These are phyloP conservation scores for Aselliscus stoliczkanus DNA, from an alignment of 2,797 vertebrate genomes.

Conservation along the genomic window DNA sequence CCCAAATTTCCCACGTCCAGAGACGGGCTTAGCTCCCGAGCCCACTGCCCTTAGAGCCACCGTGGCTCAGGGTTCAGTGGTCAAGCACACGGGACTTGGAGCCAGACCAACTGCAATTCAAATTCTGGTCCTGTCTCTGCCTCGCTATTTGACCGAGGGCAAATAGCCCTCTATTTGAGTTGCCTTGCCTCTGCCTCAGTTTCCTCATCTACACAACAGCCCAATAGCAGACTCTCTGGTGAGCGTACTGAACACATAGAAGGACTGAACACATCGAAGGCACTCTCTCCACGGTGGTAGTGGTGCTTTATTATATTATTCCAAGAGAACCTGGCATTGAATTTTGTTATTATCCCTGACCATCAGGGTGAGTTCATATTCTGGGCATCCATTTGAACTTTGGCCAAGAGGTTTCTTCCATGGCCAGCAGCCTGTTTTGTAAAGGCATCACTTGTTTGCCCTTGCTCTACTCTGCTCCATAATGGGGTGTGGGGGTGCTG, in stretches of 20 bases:
- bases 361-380: not conserved
- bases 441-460: fast-evolving
- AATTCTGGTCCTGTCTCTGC: not conserved
- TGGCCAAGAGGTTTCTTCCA: not conserved
- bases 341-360: not conserved
- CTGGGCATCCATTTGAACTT: not conserved
- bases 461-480: not conserved
- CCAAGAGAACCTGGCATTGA: not conserved
- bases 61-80: too few relatives aligned
- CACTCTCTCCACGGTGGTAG: fast-evolving
- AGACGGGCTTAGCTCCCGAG: not conserved
- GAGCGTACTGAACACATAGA: too few relatives aligned
- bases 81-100: not conserved
- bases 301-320: not conserved
- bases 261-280: not conserved
- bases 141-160: not conserved
- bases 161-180: too few relatives aligned
- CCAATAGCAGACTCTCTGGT: not conserved
- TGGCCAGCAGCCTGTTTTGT: not conserved
- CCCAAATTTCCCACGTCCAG: not conserved
- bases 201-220: not conserved
- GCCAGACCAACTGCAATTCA: not conserved
- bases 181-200: not conserved
- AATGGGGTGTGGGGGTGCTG: fast-evolving
- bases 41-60: fast-evolving